phyloP scores from a whole-genome alignment of 2,888 invertebrate species.

The Thymelicus acteon region DNA sequence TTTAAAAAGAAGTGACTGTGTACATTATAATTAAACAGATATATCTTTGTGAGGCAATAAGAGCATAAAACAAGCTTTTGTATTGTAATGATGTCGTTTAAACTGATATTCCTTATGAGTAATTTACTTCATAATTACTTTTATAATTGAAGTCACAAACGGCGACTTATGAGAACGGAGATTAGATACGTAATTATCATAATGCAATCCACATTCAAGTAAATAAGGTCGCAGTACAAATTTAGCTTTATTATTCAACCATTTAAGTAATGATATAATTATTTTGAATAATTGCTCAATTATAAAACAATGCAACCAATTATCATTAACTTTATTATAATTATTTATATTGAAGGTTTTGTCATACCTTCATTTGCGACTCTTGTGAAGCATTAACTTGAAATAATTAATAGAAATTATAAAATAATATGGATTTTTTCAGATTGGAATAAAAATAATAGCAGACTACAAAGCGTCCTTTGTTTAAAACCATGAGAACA shows the following conservation, averaged over 20 bases:
- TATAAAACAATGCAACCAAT: not conserved
- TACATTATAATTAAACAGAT: not conserved
- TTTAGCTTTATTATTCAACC: not conserved
- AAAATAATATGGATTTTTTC: no score
- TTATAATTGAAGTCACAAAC: not conserved
- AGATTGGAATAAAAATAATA: no score
- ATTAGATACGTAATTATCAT: not conserved
- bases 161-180: not conserved
- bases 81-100: constrained; percentile 11
- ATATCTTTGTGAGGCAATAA: constrained; percentile 4
- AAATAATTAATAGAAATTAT: no score
- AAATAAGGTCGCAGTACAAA: not conserved
- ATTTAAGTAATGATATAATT: constrained; percentile 7
- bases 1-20: not conserved
- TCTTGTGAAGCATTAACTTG: no score
- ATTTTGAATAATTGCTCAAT: not conserved
- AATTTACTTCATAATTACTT: constrained; percentile 22
- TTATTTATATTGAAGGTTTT: no score
- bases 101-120: constrained; percentile 24
- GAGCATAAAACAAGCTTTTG: not conserved
- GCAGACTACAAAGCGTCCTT: not conserved
- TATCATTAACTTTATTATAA: no score
- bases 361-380: no score
- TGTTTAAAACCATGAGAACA: not conserved
- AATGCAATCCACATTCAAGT: constrained; percentile 2